A percentile compares a stretch with the other conserved stretches of the same genome.
Conservation (phyloP, 2,797 vertebrate genomes). For the Sarcophilus harrisii region DNA sequence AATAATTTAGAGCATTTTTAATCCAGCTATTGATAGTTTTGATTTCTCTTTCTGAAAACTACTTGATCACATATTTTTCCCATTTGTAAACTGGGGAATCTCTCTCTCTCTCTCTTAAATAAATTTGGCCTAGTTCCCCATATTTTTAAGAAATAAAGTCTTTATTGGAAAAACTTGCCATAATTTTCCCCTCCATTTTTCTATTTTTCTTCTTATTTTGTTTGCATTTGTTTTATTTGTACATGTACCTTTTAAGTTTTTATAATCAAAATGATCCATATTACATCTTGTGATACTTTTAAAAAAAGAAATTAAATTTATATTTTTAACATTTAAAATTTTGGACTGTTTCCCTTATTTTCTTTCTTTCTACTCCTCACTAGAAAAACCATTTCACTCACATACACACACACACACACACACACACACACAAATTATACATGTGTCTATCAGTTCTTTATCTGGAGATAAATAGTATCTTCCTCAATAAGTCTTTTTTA, state of each 20-base stretch:
- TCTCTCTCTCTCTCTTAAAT: too few species aligned
- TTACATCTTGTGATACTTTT: neutral
- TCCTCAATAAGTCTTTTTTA: neutral
- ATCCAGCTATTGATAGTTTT: neutral
- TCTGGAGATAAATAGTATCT: neutral
- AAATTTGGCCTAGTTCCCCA: neutral
- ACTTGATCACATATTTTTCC: neutral
- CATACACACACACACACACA: too few species aligned
- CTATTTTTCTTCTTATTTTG: neutral
- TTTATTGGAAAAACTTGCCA: neutral
- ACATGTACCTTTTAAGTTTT: neutral
- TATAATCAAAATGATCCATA: neutral
- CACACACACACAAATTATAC: neutral
- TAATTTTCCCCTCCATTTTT: neutral
- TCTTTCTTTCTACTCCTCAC: neutral
- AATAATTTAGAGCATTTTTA: neutral
- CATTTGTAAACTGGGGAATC: neutral
- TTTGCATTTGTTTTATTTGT: neutral
- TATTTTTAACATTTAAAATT: neutral
- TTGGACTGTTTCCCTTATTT: neutral
- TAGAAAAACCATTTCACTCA: neutral
- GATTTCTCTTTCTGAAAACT: neutral
- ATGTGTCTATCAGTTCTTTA: neutral
- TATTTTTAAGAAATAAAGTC: neutral
- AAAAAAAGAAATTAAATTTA: neutral